phyloP scores from a whole-genome alignment of 1,140 invertebrate genomes.

The Nylanderia fulva region DNA sequence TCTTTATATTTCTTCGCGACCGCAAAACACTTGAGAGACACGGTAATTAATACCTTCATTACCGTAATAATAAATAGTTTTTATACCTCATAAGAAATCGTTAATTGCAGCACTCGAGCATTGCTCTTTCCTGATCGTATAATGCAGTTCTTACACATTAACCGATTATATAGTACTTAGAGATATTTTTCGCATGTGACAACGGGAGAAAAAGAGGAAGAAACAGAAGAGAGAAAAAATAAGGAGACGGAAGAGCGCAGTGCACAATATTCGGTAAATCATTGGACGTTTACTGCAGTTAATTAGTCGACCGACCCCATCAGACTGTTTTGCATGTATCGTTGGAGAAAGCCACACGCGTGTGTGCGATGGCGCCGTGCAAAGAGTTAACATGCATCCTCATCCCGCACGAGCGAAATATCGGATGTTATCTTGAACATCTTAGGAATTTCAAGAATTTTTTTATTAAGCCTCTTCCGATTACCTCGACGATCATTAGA shows the following conservation, averaged over 20 bases:
- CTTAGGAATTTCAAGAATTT: conserved; percentile 51
- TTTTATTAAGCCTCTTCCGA: conserved; percentile 43
- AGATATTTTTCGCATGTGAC: conserved; percentile 20
- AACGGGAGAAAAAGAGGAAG: conserved; percentile 37
- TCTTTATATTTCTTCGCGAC: conserved; percentile 45
- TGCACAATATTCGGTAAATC: conserved; percentile 77
- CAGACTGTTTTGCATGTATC: conserved; percentile 74
- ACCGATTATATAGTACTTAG: conserved; percentile 31
- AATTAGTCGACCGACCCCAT: conserved; percentile 77
- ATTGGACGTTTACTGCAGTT: conserved; percentile 81
- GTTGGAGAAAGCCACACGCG: conserved; percentile 32
- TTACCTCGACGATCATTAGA: conserved; percentile 9
- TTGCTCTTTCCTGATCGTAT: conserved; percentile 41
- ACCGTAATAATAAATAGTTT: conserved; percentile 54
- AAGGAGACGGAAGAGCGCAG: conserved; percentile 32
- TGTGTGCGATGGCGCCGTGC: conserved; percentile 33
- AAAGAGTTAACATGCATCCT: conserved; percentile 43
- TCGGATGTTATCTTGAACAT: conserved; percentile 42
- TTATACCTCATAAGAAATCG: conserved; percentile 54
- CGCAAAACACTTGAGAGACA: conserved; percentile 28
- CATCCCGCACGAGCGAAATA: conserved; percentile 38
- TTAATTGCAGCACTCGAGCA: conserved; percentile 42
- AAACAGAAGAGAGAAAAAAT: conserved; percentile 20
- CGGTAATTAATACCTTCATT: conserved; percentile 62
- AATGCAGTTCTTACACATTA: conserved; percentile 56